Evolutionary conservation across 2,888 invertebrate genomes (phyloP).

Genomic region (Mesorhabditis belari): DNA sequence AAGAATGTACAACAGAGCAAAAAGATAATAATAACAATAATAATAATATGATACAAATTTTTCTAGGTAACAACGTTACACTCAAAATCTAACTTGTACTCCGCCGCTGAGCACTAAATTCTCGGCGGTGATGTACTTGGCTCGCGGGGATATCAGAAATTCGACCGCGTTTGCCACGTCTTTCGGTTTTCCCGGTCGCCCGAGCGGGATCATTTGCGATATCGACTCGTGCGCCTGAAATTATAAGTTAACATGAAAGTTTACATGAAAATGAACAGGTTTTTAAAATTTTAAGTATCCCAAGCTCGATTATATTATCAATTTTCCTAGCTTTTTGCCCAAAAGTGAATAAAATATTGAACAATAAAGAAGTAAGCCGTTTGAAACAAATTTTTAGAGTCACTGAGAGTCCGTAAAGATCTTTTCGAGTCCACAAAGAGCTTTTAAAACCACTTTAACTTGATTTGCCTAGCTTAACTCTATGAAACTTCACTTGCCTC

Average conservation of each 20-base stretch:
- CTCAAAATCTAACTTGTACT: conserved; percentile 7
- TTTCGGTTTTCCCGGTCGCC: conserved; percentile 28
- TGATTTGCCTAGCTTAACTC: too few relatives aligned
- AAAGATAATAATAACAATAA: not conserved
- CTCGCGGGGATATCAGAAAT: conserved; percentile 33
- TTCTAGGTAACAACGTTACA: not conserved
- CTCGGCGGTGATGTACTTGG: conserved; percentile 43
- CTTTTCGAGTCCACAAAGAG: too few relatives aligned
- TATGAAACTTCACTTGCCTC: too few relatives aligned
- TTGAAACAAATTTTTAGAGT: too few relatives aligned
- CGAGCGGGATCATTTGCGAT: conserved; percentile 38
- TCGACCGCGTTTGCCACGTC: conserved; percentile 37
- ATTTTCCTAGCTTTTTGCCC: too few relatives aligned
- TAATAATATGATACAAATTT: not conserved
- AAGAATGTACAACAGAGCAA: not conserved
- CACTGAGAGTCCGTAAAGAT: too few relatives aligned
- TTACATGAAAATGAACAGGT: too few relatives aligned
- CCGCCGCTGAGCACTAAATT: conserved; percentile 42
- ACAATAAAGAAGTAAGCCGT: too few relatives aligned
- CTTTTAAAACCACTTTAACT: too few relatives aligned
- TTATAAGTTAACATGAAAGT: too few relatives aligned
- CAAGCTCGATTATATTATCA: not conserved
- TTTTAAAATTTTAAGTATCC: not conserved
- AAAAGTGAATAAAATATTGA: too few relatives aligned
- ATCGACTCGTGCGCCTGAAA: conserved; percentile 1